These are phyloP conservation scores for Electrona antarctica DNA, from an alignment of 2,113 vertebrate species.

Conservation along the genomic window DNA sequence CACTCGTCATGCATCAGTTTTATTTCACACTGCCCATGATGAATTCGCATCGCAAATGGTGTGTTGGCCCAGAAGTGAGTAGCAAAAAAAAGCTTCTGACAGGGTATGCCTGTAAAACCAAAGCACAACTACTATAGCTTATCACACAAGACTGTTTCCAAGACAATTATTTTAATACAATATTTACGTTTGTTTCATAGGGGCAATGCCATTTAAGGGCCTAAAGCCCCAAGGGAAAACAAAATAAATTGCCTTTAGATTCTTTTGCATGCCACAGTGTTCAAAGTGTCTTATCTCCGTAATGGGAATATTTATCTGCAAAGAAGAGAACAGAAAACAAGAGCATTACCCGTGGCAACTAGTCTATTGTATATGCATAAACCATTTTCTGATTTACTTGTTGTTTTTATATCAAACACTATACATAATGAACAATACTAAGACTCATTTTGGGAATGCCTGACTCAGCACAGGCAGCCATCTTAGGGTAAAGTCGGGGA, in stretches of 20 bases:
- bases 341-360: conserved; percentile 47
- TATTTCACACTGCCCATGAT: no score
- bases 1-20: conserved; percentile 19
- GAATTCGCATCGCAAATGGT: no score
- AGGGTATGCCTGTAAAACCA: no score
- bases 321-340: conserved; percentile 31
- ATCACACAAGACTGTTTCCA: no score
- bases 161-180: no score
- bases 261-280: conserved; percentile 43
- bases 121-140: no score
- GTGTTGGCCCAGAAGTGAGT: no score
- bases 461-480: conserved; percentile 50
- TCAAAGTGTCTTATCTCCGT: conserved; percentile 64
- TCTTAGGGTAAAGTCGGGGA: conserved; percentile 40
- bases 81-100: no score
- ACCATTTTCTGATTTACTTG: conserved; percentile 36
- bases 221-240: conserved; percentile 10
- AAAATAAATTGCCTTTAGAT: conserved; percentile 61
- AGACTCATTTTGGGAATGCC: conserved; percentile 19
- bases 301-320: conserved; percentile 76
- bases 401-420: conserved; percentile 45
- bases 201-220: no score
- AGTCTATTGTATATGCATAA: conserved; percentile 52
- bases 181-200: no score
- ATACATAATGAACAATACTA: conserved; percentile 57